phyloP scores from a whole-genome alignment of 2,797 vertebrate genomes.

The Rhinoraja longicauda region DNA sequence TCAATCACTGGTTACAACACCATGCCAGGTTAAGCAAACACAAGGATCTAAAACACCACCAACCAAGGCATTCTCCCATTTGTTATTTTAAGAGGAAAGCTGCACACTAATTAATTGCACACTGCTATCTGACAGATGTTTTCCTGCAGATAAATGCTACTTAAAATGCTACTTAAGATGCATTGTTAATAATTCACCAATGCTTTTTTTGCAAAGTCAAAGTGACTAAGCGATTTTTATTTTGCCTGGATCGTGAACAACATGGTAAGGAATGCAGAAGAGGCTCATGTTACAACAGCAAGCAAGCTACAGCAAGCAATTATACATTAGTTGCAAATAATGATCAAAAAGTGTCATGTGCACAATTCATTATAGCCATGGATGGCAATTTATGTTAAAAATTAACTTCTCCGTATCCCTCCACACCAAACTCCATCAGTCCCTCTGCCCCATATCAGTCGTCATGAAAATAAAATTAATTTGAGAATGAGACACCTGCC shows the following conservation, averaged over 20 bases:
- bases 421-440: background rate
- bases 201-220: conserved; percentile 16
- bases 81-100: too few relatives aligned
- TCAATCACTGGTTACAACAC: background rate
- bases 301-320: background rate
- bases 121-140: too few relatives aligned
- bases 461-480: background rate
- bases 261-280: background rate
- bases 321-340: background rate
- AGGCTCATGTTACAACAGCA: background rate
- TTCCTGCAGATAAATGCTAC: too few relatives aligned
- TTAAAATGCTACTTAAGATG: too few relatives aligned
- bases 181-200: background rate
- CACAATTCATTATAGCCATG: background rate
- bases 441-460: background rate
- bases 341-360: background rate
- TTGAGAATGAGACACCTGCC: background rate
- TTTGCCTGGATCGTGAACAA: background rate
- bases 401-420: background rate
- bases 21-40: background rate
- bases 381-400: background rate
- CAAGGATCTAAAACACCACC: background rate
- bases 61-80: too few relatives aligned
- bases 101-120: too few relatives aligned
- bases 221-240: conserved; percentile 27